Percentiles rank a stretch among this genome's conserved stretches.
phyloP scores from a whole-genome alignment of 2,888 invertebrate genomes.

The Volucella zonaria region DNA sequence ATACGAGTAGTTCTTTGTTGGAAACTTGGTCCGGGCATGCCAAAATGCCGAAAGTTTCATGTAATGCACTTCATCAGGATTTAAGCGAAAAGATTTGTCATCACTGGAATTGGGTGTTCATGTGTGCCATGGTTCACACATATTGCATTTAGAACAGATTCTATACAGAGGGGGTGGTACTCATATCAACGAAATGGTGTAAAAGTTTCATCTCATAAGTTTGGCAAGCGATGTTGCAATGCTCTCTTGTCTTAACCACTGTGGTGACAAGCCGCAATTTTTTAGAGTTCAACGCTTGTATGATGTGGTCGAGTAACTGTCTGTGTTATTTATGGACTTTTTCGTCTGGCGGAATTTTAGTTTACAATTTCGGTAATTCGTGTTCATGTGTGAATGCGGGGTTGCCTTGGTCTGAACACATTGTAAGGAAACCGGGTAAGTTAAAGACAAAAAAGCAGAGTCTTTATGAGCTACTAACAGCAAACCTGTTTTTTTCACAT shows the following conservation, averaged over 20 bases:
- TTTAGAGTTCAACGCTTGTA: conserved; percentile 15
- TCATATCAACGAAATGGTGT: conserved; percentile 29
- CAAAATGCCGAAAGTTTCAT: conserved; percentile 63
- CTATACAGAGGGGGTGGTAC: conserved; percentile 21
- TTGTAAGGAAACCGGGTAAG: too few relatives aligned
- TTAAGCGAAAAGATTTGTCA: conserved; percentile 74
- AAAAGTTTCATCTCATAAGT: conserved; percentile 70
- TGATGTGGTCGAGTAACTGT: conserved; percentile 33
- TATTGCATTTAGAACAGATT: conserved; percentile 9
- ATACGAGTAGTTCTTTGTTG: conserved; percentile 54
- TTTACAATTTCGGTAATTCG: too few relatives aligned
- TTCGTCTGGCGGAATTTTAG: conserved; percentile 13
- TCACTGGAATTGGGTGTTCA: conserved; percentile 27
- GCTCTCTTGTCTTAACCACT: conserved; percentile 23
- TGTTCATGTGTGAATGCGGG: too few relatives aligned
- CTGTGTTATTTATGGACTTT: conserved; percentile 24
- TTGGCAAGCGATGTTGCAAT: conserved; percentile 41
- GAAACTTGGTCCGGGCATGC: conserved; percentile 65
- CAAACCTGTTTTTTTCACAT: too few relatives aligned
- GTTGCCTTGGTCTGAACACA: too few relatives aligned
- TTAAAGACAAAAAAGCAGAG: too few relatives aligned
- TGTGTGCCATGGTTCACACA: neutral
- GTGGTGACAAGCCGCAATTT: conserved; percentile 16
- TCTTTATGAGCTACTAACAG: too few relatives aligned
- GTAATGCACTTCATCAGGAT: conserved; percentile 74